Percentiles rank a stretch among this genome's conserved stretches.
Conservation (phyloP, 2,888 invertebrate genomes). For the Trachelus iudaicus region DNA sequence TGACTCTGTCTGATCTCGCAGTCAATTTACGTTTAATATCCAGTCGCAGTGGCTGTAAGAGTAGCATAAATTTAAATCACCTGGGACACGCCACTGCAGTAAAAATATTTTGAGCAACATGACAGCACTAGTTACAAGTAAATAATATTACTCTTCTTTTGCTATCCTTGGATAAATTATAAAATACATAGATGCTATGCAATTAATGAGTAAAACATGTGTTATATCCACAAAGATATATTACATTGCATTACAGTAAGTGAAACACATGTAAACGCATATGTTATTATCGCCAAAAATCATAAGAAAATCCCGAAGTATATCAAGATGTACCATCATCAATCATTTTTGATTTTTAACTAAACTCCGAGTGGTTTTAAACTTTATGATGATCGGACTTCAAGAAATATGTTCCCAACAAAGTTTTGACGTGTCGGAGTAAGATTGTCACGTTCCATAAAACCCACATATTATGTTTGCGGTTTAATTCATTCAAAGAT, state of each 20-base stretch:
- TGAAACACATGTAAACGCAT: background rate
- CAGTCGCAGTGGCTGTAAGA: slow-evolving; percentile 87
- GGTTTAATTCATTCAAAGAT: background rate
- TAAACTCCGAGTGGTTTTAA: background rate
- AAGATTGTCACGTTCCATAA: background rate
- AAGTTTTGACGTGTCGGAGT: slow-evolving; percentile 3
- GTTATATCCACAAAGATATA: background rate
- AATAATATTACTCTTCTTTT: background rate
- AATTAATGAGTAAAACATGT: background rate
- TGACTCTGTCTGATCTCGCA: slow-evolving; percentile 97
- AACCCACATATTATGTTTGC: background rate
- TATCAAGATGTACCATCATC: background rate
- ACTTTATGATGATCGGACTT: background rate
- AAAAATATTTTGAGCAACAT: background rate
- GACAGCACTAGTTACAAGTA: background rate
- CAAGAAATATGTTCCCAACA: background rate
- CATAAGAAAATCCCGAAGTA: background rate
- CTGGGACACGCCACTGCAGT: background rate
- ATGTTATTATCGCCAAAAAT: background rate
- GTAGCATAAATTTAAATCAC: background rate
- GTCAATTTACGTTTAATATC: slow-evolving; percentile 98
- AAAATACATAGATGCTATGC: background rate
- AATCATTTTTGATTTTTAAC: background rate
- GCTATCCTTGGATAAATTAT: background rate
- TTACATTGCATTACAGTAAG: background rate